Base-by-base conservation (phyloP, 1,140 invertebrate genomes). In the Battus philenor region DNA sequence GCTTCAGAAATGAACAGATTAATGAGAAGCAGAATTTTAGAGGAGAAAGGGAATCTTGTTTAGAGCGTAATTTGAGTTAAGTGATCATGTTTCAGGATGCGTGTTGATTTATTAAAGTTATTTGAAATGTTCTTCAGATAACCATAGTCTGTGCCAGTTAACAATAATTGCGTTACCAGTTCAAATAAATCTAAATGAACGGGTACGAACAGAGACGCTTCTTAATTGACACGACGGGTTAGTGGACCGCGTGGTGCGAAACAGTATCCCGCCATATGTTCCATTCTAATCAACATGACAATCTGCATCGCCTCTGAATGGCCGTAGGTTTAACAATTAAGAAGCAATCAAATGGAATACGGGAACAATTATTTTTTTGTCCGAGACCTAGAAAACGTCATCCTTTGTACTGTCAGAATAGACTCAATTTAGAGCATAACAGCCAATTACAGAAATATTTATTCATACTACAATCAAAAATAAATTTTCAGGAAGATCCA, bases 161-260 rank as follows among this genome's bases (percentile, higher is more conserved):
- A 67, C 58, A 68, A 66, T 74, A 72, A 74, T 74, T 72, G 66
- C 38, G 67, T 75, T 71, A 73, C 46, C 57, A 62, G 53, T 63
- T 60, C 63, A 54, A 60, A 79, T 79, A 79, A 79, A 79, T 79
- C 68, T 80, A 77, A 69, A 80, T 77, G 60, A 75, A 73, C 55
- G 53, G 54, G 56, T 22, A 56, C 58, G 50, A 52, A 48, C 47
- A 39, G 44, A 44, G 67, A 65, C 67, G 54, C 34, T 47, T 59
- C 55, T 59, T 72, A 75, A 79, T 79, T 76, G 71, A 75, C 68
- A 72, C 65, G 49, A 53, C 58, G 71, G 62, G 71, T 68, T 68
- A 69, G 59, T 71, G 65, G 65, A 66, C 54, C 63, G 59, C 59
- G 39, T 38, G 53, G 44, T 12, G 39, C 38, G 43, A 51, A 46